Evolutionary conservation across 1,140 invertebrate species (phyloP).

Genomic region (Drosophila orosa): DNA sequence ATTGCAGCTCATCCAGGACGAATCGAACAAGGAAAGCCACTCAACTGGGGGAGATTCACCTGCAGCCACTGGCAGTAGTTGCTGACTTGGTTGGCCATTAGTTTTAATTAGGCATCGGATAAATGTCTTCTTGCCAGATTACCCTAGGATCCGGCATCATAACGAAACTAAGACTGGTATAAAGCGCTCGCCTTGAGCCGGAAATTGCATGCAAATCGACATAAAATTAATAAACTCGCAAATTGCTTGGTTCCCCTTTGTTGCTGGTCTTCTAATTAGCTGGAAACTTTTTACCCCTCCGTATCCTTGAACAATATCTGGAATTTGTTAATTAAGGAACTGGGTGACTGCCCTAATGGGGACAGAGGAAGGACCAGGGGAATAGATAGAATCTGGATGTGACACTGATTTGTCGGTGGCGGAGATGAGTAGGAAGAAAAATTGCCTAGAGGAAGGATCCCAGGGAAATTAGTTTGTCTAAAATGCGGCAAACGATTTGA

Average conservation of each 20-base stretch:
- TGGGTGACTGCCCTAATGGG: constrained; percentile 35
- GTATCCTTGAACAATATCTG: constrained; percentile 29
- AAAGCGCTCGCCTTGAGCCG: constrained; percentile 66
- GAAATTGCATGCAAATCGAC: constrained; percentile 79
- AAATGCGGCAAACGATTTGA: not conserved
- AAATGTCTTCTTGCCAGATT: constrained; percentile 64
- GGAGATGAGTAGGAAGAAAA: not conserved
- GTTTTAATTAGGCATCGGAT: constrained; percentile 65
- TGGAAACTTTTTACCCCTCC: constrained; percentile 65
- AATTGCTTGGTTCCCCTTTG: constrained; percentile 51
- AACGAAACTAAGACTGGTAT: constrained; percentile 39
- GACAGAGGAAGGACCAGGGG: constrained; percentile 22
- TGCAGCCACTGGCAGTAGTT: constrained; percentile 19
- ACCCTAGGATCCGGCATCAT: constrained; percentile 39
- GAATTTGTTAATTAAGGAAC: constrained; percentile 71
- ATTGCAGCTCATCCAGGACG: constrained; percentile 52
- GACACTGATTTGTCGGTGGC: constrained; percentile 45
- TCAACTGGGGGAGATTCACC: constrained; percentile 45
- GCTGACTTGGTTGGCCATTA: constrained; percentile 49
- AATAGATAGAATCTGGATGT: constrained; percentile 54
- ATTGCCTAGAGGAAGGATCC: not conserved
- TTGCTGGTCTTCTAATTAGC: constrained; percentile 62
- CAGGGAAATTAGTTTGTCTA: not conserved
- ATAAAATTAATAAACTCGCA: constrained; percentile 79
- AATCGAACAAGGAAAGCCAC: constrained; percentile 72